Evolutionary conservation across 2,888 invertebrate species (phyloP).

Genomic region (Drosophila mayaguana): DNA sequence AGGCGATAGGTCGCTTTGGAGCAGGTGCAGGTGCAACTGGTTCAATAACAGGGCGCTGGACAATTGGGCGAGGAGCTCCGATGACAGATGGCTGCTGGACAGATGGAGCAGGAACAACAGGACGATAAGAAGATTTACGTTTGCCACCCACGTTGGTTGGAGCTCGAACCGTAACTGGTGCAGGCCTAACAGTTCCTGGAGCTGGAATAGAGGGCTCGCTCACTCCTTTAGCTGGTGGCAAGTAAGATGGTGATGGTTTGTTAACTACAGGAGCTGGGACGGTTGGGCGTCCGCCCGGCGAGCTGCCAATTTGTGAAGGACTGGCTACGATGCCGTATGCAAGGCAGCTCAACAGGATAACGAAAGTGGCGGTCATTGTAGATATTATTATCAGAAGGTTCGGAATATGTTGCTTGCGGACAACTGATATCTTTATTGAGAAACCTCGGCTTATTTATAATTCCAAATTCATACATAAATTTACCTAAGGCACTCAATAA

Average conservation of each 20-base stretch:
- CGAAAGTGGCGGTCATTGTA: constrained; percentile 17
- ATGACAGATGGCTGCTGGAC: not conserved
- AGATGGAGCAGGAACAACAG: not conserved
- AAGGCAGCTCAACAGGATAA: constrained; percentile 21
- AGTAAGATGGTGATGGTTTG: not conserved
- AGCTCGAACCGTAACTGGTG: not conserved
- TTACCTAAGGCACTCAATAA: not conserved
- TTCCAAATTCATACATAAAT: not conserved
- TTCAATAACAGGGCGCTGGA: not conserved
- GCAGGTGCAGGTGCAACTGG: not conserved
- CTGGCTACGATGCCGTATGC: constrained; percentile 8
- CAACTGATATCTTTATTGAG: constrained; percentile 16
- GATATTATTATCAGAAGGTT: not conserved
- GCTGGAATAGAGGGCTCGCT: not conserved
- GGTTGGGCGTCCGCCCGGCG: not conserved
- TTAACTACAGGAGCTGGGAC: not conserved
- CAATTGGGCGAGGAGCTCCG: not conserved
- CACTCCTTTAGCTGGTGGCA: not conserved
- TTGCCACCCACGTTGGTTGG: not conserved
- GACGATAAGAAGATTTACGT: not conserved
- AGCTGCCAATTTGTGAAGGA: not conserved
- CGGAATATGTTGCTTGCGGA: not conserved
- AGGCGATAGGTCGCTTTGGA: not conserved
- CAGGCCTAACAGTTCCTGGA: not conserved
- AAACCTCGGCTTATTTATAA: constrained; percentile 14